Evolutionary conservation across 2,888 invertebrate genomes (phyloP).

Genomic region (Drosophila gaucha): DNA sequence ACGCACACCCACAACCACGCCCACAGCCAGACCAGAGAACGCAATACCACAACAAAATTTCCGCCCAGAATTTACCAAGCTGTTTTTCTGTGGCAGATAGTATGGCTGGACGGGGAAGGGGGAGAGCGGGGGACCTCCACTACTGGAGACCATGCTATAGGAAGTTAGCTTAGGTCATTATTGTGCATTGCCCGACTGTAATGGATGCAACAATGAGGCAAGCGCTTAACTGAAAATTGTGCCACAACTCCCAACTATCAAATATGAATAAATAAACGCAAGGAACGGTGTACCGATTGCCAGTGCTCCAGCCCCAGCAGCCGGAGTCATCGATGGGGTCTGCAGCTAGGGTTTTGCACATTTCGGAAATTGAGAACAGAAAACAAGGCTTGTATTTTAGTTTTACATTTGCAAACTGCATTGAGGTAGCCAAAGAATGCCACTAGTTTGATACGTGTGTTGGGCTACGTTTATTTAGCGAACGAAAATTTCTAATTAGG

Average conservation of each 20-base stretch:
- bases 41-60: conserved; percentile 7
- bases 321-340: neutral
- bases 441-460: neutral
- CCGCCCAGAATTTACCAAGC: neutral
- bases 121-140: neutral
- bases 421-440: neutral
- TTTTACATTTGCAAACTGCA: neutral
- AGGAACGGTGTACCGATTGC: conserved; percentile 15
- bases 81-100: conserved; percentile 45
- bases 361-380: neutral
- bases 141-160: conserved; percentile 13
- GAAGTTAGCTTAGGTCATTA: conserved; percentile 33
- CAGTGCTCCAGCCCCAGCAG: neutral
- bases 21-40: neutral
- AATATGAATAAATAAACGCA: conserved; percentile 50
- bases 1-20: neutral
- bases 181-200: conserved; percentile 29
- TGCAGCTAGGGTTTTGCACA: neutral
- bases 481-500: neutral
- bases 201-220: conserved; percentile 30
- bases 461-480: neutral
- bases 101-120: neutral
- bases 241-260: conserved; percentile 19
- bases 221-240: conserved; percentile 36
- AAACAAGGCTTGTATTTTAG: neutral